phyloP scores from a whole-genome alignment of 2,113 vertebrate species.

The Nanorana parkeri region DNA sequence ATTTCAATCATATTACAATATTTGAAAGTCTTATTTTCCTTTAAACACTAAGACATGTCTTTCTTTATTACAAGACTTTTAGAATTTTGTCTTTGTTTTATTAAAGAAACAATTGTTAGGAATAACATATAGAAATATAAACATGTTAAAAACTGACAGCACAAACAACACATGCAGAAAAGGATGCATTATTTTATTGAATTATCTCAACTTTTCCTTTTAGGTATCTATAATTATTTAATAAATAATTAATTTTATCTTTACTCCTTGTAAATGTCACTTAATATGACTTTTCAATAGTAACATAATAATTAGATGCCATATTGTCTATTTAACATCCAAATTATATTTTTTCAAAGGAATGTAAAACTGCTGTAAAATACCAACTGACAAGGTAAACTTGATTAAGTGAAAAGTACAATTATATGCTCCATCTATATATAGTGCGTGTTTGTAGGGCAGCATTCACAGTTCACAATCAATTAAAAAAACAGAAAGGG shows the following conservation, averaged over 20 bases:
- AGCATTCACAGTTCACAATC: too few relatives aligned
- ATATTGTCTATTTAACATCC: conserved; percentile 14
- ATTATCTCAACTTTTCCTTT: conserved; percentile 10
- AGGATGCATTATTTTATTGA: conserved; percentile 26
- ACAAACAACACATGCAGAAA: conserved; percentile 29
- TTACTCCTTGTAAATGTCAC: conserved; percentile 40
- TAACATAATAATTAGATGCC: conserved; percentile 35
- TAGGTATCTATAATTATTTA: conserved; percentile 27
- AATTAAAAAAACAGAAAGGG: too few relatives aligned
- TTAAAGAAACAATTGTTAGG: too few relatives aligned
- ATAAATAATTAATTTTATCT: conserved; percentile 6
- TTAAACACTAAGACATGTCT: too few relatives aligned
- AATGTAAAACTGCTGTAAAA: conserved; percentile 30
- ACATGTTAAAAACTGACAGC: not conserved
- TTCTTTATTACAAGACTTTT: too few relatives aligned
- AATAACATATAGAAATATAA: too few relatives aligned
- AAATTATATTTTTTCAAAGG: conserved; percentile 2
- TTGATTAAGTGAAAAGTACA: not conserved
- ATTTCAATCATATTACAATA: too few relatives aligned
- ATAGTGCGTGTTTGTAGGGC: too few relatives aligned
- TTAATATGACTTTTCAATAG: conserved; percentile 29
- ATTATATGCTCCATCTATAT: too few relatives aligned
- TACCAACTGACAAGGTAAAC: conserved; percentile 19
- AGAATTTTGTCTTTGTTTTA: too few relatives aligned
- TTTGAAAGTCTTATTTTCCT: too few relatives aligned